Evolutionary conservation across 2,888 invertebrate species (phyloP), one percentile per base, ranked within the genome.

Genomic region (Polyploca ridens): DNA sequence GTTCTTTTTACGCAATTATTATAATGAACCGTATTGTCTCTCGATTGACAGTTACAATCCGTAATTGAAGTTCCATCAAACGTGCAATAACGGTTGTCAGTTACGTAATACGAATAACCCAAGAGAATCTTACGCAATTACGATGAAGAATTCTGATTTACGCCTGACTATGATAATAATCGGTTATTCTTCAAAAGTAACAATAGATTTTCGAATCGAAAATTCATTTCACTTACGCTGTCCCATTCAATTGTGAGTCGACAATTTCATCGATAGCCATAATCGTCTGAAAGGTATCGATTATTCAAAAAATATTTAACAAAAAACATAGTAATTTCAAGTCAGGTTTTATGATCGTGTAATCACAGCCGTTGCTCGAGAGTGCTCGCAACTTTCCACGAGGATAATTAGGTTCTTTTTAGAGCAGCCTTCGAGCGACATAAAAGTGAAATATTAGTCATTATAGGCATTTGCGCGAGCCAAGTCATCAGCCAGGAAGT

Each of bases 391-490:
- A 81, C 84, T 84, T 83, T 84, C 79, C 69, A 76, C 73, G 62
- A 69, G 74, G 73, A 79, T 84, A 86, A 87, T 87, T 86, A 84
- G 76, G 70, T 54, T 54, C 54, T 82, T 86, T 83, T 78, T 77
- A 80, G 76, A 82, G 71, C 70, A 73, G 75, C 72, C 76, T 82
- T 68, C 71, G 71, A 83, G 83, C 78, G 83, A 84, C 79, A 81
- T 84, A 80, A 85, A 82, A 82, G 76, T 84, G 78, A 82, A 82
- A 82, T 86, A 82, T 85, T 81, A 79, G 82, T 83, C 76, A 84
- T 85, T 87, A 85, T 70, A 75, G 76, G 72, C 77, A 80, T 84
- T 82, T 77, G 78, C 73, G 77, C 74, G 68, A 73, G 65, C 62
- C 62, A 62, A 74, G 69, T 69, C 74, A 78, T 74, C 75, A 72